phyloP scores from a whole-genome alignment of 2,888 invertebrate species.

The Netelia inedita region DNA sequence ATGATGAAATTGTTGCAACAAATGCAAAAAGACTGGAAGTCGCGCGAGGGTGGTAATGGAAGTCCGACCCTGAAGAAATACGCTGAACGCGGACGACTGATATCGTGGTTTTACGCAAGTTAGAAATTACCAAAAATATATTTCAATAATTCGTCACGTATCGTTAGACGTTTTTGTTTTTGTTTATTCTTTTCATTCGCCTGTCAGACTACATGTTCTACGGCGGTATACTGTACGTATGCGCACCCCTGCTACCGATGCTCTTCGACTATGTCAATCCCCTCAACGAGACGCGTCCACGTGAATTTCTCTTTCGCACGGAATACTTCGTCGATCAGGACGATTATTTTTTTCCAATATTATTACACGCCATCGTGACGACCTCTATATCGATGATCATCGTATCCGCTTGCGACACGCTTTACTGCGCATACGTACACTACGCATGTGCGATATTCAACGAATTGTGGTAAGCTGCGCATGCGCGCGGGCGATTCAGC shows the following conservation, averaged over 20 bases:
- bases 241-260: slow-evolving; percentile 36
- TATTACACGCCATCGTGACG: slow-evolving; percentile 39
- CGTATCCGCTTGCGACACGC: slow-evolving; percentile 47
- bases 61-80: slow-evolving; percentile 30
- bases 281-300: slow-evolving; percentile 54
- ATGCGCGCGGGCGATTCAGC: background rate
- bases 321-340: slow-evolving; percentile 58
- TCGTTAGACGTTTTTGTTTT: background rate
- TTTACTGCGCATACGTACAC: slow-evolving; percentile 55
- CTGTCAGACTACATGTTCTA: slow-evolving; percentile 51
- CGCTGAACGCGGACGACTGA: slow-evolving; percentile 48
- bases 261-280: slow-evolving; percentile 50
- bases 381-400: slow-evolving; percentile 32
- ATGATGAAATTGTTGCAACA: slow-evolving; percentile 35
- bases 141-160: too few species aligned
- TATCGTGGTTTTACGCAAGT: slow-evolving; percentile 25
- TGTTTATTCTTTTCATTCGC: background rate
- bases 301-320: slow-evolving; percentile 48
- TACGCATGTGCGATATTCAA: slow-evolving; percentile 54
- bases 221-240: slow-evolving; percentile 34
- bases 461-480: slow-evolving; percentile 43
- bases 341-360: slow-evolving; percentile 44
- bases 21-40: slow-evolving; percentile 57
- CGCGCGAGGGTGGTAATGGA: slow-evolving; percentile 28
- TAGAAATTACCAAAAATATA: background rate